Base-by-base conservation (phyloP, 1,140 invertebrate species). In the Drosophila insularis region DNA sequence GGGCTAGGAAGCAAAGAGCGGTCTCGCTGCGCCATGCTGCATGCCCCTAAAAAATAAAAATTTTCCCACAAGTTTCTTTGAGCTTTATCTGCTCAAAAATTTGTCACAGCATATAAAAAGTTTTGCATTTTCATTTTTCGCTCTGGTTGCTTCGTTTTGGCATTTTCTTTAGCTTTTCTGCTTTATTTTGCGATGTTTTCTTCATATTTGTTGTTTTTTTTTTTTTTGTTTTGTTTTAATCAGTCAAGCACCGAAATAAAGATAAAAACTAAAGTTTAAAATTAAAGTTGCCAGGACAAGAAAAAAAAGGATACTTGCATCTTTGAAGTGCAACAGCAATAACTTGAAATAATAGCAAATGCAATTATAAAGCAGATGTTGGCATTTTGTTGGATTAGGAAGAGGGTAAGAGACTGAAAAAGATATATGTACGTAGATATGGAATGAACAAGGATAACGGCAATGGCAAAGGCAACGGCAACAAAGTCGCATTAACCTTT, bases 21-120 rank as follows among this genome's bases (percentile, higher is more conserved):
- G 70, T 37, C 35, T 13, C 11, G 35, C 23, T 50, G 32, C 39
- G 13, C 43, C 27, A 14, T 40, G 27, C 67, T 72, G 74, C 68
- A 72, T 78, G 65, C 46, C 54, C 37, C 31, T 19, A 35, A 35
- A 32, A 86, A 72, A 79, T 87, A 76, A 76, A 76, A 76, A 70
- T 81, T 86, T 65, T 55, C 71, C 78, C 84, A 71, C 54, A 89
- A 87, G 73, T 86, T 68, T 46, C 6, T 46, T 17, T n/a, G 43
- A 72, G 82, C 69, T 87, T 87, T 89, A 89, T 87, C 82, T 78
- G 80, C 76, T 74, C 61, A 87, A 58, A 84, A 87, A 87, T 87
- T 87, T 87, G 82, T 87, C 82, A 89, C 84, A 87, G 82, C 80
- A 87, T 84, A 87, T 89, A 89, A 80, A 84, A 87, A 87, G 72